Evolutionary conservation across 2,113 vertebrate genomes (phyloP).

Genomic region (Todiramphus chloris): DNA sequence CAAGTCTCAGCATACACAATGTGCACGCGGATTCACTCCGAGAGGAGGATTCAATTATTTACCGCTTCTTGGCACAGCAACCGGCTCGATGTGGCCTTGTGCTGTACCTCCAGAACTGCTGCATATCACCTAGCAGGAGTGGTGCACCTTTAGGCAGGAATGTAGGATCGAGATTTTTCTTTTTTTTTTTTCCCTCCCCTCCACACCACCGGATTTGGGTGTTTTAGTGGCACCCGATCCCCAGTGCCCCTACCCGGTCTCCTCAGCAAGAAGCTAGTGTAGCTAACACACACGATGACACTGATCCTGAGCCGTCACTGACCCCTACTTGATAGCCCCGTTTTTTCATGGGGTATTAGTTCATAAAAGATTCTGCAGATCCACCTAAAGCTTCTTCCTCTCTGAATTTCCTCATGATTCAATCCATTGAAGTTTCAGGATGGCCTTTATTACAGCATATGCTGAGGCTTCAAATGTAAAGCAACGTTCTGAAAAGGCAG

Average conservation of each 20-base stretch:
- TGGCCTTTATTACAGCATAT: slow-evolving; percentile 48
- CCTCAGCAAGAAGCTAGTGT: not conserved
- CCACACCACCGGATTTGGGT: fast-evolving
- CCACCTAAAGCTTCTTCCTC: slow-evolving; percentile 51
- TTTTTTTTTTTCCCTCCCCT: no score
- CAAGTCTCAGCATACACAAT: fast-evolving
- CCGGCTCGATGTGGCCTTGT: not conserved
- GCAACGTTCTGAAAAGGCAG: slow-evolving; percentile 28
- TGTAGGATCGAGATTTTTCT: not conserved
- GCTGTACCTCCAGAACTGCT: not conserved
- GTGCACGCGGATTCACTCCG: fast-evolving
- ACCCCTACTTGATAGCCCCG: not conserved
- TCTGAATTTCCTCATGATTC: slow-evolving; percentile 24
- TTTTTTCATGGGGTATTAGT: not conserved
- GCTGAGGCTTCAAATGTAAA: slow-evolving; percentile 38
- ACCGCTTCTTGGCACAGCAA: not conserved
- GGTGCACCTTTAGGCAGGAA: not conserved
- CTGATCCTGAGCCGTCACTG: not conserved
- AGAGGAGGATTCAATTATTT: not conserved
- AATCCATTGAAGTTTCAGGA: slow-evolving; percentile 51
- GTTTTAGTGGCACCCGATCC: not conserved
- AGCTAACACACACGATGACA: not conserved
- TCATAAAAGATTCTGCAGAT: slow-evolving; percentile 34
- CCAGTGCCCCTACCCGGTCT: not conserved
- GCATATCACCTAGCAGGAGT: fast-evolving